These are phyloP conservation scores for Dendrocopos noguchii DNA, from an alignment of 2,113 vertebrate genomes.

Conservation along the genomic window DNA sequence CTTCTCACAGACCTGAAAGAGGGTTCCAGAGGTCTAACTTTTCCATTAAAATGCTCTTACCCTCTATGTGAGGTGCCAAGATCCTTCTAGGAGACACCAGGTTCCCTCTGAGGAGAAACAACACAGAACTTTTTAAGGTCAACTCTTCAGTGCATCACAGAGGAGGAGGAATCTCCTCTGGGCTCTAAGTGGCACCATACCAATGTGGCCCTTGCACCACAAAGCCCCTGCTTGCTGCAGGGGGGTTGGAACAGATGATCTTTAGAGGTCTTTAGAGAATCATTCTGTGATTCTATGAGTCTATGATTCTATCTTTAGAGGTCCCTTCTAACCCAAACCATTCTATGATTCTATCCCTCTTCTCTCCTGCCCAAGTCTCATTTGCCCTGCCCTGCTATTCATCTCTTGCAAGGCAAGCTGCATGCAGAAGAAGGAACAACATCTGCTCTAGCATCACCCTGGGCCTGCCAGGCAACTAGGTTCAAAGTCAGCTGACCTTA, in stretches of 20 bases:
- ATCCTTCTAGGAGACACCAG: neutral
- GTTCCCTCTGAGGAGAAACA: accelerated
- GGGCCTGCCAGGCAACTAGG: neutral
- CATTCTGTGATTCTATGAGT: too few species aligned
- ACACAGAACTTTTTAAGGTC: neutral
- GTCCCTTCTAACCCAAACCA: too few species aligned
- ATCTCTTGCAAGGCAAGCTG: neutral
- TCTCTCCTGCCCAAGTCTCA: neutral
- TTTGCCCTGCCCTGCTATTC: neutral
- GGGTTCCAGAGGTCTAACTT: neutral
- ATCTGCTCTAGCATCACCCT: neutral
- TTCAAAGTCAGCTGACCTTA: neutral
- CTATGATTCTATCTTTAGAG: too few species aligned
- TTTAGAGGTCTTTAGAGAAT: too few species aligned
- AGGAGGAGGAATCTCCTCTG: neutral
- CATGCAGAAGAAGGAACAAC: accelerated
- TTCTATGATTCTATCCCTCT: neutral
- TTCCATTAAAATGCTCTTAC: neutral
- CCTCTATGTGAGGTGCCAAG: neutral
- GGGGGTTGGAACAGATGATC: too few species aligned
- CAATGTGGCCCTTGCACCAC: too few species aligned
- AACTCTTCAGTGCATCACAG: neutral
- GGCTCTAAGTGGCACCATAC: neutral
- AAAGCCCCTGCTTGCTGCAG: too few species aligned
- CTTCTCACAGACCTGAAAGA: neutral